Percentiles rank a stretch among this genome's conserved stretches.
Conservation (phyloP, 2,888 invertebrate genomes). For the Lathronympha strigana region DNA sequence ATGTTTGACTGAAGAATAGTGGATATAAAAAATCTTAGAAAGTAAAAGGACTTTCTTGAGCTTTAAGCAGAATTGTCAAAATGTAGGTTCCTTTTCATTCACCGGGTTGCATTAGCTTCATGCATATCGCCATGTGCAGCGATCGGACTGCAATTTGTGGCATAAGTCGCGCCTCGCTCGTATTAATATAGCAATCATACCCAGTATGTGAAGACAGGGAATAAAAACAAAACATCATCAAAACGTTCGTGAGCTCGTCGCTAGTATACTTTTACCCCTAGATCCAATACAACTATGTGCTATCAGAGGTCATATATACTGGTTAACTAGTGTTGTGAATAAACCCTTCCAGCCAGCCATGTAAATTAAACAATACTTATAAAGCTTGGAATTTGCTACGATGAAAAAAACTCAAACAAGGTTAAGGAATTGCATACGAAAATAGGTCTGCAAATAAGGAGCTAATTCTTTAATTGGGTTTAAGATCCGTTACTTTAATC, state of each 20-base stretch:
- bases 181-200: slow-evolving; percentile 29
- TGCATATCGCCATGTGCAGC: neutral
- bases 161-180: neutral
- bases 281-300: neutral
- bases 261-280: slow-evolving; percentile 1
- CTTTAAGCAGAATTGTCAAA: neutral
- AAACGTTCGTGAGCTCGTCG: neutral
- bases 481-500: neutral
- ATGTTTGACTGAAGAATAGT: no score
- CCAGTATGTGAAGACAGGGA: slow-evolving; percentile 13
- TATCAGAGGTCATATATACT: neutral
- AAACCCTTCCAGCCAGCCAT: slow-evolving; percentile 6
- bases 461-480: neutral
- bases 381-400: slow-evolving; percentile 5
- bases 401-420: slow-evolving; percentile 2
- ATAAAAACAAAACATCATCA: slow-evolving; percentile 2
- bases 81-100: neutral
- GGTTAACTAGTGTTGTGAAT: neutral
- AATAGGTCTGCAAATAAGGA: slow-evolving; percentile 4
- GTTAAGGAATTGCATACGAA: slow-evolving; percentile 4
- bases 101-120: neutral
- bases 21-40: no score
- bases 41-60: neutral
- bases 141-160: neutral
- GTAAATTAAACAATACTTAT: slow-evolving; percentile 25